phyloP scores from a whole-genome alignment of 2,113 vertebrate species.

The Aegithalos caudatus region DNA sequence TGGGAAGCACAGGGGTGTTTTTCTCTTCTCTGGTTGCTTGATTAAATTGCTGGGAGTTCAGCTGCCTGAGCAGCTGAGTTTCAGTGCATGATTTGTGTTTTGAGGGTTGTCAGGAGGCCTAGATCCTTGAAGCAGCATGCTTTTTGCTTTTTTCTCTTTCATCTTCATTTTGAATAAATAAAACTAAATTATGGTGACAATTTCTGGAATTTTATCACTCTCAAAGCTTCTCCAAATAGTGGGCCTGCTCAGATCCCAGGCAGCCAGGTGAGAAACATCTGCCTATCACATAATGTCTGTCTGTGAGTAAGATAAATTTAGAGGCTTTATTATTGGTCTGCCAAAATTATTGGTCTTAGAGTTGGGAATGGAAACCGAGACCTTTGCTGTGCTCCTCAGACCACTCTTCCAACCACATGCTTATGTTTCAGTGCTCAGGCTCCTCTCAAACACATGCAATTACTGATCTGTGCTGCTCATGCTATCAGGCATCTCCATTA shows the following conservation, averaged over 20 bases:
- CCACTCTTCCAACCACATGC: background rate
- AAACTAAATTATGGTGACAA: background rate
- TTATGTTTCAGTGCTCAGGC: background rate
- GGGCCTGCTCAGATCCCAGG: background rate
- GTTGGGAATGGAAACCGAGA: background rate
- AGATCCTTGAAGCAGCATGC: background rate
- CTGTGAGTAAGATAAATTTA: background rate
- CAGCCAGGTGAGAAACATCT: background rate
- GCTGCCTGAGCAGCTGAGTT: background rate
- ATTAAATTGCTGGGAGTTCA: slow-evolving; percentile 29
- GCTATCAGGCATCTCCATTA: slow-evolving; percentile 27
- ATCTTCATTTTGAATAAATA: background rate
- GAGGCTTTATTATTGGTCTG: background rate
- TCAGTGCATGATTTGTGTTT: slow-evolving; percentile 19
- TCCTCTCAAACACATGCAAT: background rate
- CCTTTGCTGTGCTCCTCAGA: background rate
- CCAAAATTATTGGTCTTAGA: background rate
- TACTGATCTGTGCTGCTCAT: slow-evolving; percentile 2
- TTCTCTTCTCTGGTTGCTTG: slow-evolving; percentile 20
- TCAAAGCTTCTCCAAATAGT: background rate
- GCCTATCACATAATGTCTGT: background rate
- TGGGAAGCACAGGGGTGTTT: background rate
- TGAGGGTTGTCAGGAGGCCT: background rate
- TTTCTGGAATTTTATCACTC: background rate
- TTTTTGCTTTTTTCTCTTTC: background rate